phyloP scores from a whole-genome alignment of 2,888 invertebrate genomes.

The Xestia sexstrigata region DNA sequence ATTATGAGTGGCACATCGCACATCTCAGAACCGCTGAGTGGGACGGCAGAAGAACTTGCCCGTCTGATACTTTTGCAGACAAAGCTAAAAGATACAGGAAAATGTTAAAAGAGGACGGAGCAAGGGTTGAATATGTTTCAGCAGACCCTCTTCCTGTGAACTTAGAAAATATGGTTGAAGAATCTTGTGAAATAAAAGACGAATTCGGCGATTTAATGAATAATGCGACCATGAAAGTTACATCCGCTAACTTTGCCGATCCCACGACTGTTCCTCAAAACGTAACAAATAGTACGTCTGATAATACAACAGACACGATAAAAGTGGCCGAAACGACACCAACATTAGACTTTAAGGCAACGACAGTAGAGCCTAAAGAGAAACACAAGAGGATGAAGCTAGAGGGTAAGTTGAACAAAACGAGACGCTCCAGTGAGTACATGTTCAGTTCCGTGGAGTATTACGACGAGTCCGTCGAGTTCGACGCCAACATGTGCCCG shows the following conservation, averaged over 20 bases:
- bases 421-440: constrained; percentile 78
- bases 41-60: constrained; percentile 67
- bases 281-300: not conserved
- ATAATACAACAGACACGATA: constrained; percentile 27
- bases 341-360: constrained; percentile 30
- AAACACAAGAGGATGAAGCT: not conserved
- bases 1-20: constrained; percentile 77
- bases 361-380: constrained; percentile 27
- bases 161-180: constrained; percentile 59
- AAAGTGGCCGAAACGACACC: constrained; percentile 34
- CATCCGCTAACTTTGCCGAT: constrained; percentile 4
- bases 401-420: constrained; percentile 47
- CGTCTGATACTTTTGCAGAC: constrained; percentile 73
- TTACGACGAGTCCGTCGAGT: constrained; percentile 78
- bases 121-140: constrained; percentile 76
- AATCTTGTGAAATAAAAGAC: constrained; percentile 65
- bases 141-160: constrained; percentile 70
- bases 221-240: constrained; percentile 21
- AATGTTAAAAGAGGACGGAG: constrained; percentile 74
- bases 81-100: constrained; percentile 73
- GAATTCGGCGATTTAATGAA: not conserved
- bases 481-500: constrained; percentile 73
- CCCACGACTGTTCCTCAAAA: constrained; percentile 16
- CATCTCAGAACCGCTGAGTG: constrained; percentile 74
- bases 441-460: constrained; percentile 83